A percentile compares a stretch with the other conserved stretches of the same genome.
Evolutionary conservation across 2,797 vertebrate genomes (phyloP).

Genomic region (Thalassophryne amazonica): DNA sequence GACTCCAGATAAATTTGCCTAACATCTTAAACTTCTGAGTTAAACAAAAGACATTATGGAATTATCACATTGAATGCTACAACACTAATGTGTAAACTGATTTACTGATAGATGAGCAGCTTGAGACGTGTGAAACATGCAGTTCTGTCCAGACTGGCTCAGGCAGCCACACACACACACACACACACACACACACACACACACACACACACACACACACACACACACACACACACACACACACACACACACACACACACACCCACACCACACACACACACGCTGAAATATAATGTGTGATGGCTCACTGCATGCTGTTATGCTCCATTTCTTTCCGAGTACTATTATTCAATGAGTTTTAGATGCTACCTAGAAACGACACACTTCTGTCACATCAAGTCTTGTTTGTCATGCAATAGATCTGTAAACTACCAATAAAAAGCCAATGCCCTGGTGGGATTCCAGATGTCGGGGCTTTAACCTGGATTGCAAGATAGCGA

Average conservation of each 20-base stretch:
- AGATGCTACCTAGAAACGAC: not conserved
- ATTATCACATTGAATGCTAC: too few species aligned
- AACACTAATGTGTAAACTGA: too few species aligned
- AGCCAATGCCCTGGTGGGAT: not conserved
- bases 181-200: conserved; percentile 1
- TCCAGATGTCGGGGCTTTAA: too few species aligned
- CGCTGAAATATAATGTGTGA: not conserved
- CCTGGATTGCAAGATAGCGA: too few species aligned
- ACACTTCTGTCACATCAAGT: not conserved
- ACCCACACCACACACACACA: too few species aligned
- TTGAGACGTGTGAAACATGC: conserved; percentile 26
- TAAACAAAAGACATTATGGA: too few species aligned
- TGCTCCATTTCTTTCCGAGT: not conserved
- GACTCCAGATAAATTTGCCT: too few species aligned
- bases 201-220: conserved; percentile 9
- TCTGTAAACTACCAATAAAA: not conserved
- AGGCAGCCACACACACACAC: conserved; percentile 19
- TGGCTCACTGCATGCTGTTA: conserved; percentile 10
- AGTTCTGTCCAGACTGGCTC: conserved; percentile 17
- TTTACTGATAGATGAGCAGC: too few species aligned
- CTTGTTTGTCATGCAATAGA: not conserved
- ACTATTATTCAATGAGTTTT: not conserved
- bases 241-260: conserved; percentile 4
- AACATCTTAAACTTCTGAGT: too few species aligned
- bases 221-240: conserved; percentile 7